A percentile compares a stretch with the other conserved stretches of the same genome.
phyloP scores from a whole-genome alignment of 2,888 invertebrate genomes.

The Ophion costatus region DNA sequence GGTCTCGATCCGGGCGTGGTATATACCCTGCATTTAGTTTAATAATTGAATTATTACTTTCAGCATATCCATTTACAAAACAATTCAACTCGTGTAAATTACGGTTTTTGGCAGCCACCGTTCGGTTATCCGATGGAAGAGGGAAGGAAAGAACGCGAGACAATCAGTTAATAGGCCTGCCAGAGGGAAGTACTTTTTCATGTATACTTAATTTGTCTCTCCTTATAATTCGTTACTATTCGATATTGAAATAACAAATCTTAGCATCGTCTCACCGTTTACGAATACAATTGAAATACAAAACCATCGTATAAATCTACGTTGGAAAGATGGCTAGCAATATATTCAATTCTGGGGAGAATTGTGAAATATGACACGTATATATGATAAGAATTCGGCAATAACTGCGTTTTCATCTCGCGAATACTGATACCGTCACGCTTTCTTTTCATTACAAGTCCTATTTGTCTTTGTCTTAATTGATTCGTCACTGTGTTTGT shows the following conservation, averaged over 20 bases:
- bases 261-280: background rate
- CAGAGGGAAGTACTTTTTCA: too few relatives aligned
- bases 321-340: background rate
- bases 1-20: background rate
- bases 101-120: background rate
- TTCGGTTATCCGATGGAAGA: background rate
- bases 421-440: conserved; percentile 58
- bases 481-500: conserved; percentile 14
- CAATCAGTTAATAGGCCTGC: too few relatives aligned
- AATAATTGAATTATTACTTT: background rate
- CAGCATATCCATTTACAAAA: background rate
- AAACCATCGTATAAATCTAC: background rate
- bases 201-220: background rate
- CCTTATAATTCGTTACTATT: too few relatives aligned
- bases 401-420: conserved; percentile 46
- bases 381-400: conserved; percentile 15
- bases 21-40: background rate
- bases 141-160: background rate
- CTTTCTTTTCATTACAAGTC: conserved; percentile 19
- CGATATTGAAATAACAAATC: too few relatives aligned
- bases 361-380: conserved; percentile 42
- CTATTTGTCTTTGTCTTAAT: conserved; percentile 42
- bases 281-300: background rate
- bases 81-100: background rate
- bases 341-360: conserved; percentile 1